Base-by-base conservation (phyloP, 2,113 vertebrate species). In the Corythornis madagascariensis region DNA sequence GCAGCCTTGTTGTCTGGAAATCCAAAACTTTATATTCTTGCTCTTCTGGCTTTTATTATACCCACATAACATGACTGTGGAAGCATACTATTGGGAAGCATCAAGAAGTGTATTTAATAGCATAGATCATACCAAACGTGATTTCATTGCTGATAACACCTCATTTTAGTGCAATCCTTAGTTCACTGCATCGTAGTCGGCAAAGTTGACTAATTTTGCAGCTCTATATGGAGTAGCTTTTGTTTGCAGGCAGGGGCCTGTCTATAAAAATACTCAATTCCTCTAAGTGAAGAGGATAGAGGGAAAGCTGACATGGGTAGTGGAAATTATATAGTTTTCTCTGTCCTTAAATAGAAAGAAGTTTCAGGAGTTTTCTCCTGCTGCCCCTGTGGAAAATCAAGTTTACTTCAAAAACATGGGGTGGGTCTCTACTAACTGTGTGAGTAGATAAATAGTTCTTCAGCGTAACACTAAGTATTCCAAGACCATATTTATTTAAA, bases 331-430 rank as follows among this genome's bases (percentile, higher is more conserved):
- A 6, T 2, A 16, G 42, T 64, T 92, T 16, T 89, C 28, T 81
- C 47, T 91, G 55, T 83, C 64, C 64, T 85, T 81, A 60, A 75
- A 61, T 38, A 64, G 43, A 40, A 77, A 71, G 38, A 60, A 53
- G 50, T 91, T 84, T 71, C 55, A 61, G 91, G 57, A 79, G 42
- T 84, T 81, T 61, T 89, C 29, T 93, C 50, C 71, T 91, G 55
- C 52, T 92, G 75, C 4, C 67, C 33, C 24, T 59, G 20, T 73
- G 55, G 75, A 74, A 90, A 85, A 71, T 43, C 42, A 14, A 63
- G 59, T 83, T 94, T 71, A 48, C 47, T 85, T 92, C 50, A 87
- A 77, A 93, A 50, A 80, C 43, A 52, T 0, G 2, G 42, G 11
- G 6, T 89, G 69, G 38, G 16, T 85, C 71, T 86, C 52, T 28